A percentile compares a stretch with the other conserved stretches of the same genome.
These are phyloP conservation scores for Dicyrtoma fusca DNA, from an alignment of 2,888 invertebrate species.

Conservation along the genomic window DNA sequence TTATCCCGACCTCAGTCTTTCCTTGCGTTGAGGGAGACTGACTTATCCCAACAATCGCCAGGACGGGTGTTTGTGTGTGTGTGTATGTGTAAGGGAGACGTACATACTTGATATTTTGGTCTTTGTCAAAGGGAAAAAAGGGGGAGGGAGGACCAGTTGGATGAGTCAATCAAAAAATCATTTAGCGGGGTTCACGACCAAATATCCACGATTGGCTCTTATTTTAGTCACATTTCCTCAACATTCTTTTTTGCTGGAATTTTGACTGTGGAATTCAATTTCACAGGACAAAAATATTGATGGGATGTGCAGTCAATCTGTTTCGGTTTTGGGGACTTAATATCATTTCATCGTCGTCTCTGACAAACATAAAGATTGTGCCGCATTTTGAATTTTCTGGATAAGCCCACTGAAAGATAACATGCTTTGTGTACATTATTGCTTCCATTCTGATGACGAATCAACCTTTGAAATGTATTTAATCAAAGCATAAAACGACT, in stretches of 20 bases:
- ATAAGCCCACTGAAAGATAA: too few species aligned
- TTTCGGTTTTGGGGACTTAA: background rate
- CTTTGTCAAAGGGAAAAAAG: conserved; percentile 3
- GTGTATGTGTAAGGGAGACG: background rate
- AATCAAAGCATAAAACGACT: too few species aligned
- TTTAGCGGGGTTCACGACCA: conserved; percentile 25
- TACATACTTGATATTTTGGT: background rate
- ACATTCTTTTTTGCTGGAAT: background rate
- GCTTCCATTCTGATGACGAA: too few species aligned
- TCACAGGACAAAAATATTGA: background rate
- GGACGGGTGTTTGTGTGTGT: background rate
- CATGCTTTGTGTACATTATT: too few species aligned
- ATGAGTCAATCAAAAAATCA: conserved; percentile 42
- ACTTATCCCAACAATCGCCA: too few species aligned
- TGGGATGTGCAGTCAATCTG: background rate
- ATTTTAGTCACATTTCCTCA: conserved; percentile 23
- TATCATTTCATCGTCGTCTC: background rate
- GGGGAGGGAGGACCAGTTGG: conserved; percentile 20
- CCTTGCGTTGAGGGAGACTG: background rate
- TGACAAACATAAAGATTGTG: background rate
- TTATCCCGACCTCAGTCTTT: conserved; percentile 15
- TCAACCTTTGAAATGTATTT: too few species aligned
- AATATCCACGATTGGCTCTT: conserved; percentile 28
- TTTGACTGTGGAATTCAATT: background rate
- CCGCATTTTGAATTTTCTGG: background rate